A percentile compares a stretch with the other conserved stretches of the same genome.
Evolutionary conservation across 2,888 invertebrate genomes (phyloP).

Genomic region (Zygogramma bicolorata): DNA sequence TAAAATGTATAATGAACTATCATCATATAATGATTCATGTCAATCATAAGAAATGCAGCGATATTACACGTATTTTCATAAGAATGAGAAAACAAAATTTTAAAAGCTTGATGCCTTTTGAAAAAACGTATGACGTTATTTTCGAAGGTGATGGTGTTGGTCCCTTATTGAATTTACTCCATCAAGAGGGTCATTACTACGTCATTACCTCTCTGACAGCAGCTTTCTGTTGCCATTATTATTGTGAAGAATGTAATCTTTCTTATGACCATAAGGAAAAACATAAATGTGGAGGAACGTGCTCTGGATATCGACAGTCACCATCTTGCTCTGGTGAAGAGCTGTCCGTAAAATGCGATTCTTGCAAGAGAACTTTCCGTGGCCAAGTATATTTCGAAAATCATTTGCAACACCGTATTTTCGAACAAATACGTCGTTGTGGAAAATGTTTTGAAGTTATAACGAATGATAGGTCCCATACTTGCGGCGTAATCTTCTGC

Average conservation of each 20-base stretch:
- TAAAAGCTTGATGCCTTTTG: too few species aligned
- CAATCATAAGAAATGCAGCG: too few species aligned
- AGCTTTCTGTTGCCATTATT: slow-evolving; percentile 47
- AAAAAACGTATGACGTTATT: neutral
- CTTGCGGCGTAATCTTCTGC: slow-evolving; percentile 17
- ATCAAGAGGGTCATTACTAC: slow-evolving; percentile 41
- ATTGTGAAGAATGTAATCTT: slow-evolving; percentile 48
- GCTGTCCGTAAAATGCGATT: slow-evolving; percentile 23
- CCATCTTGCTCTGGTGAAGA: slow-evolving; percentile 26
- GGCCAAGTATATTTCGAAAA: slow-evolving; percentile 28
- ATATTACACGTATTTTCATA: too few species aligned
- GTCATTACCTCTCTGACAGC: slow-evolving; percentile 41
- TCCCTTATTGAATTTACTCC: slow-evolving; percentile 44
- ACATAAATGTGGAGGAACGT: slow-evolving; percentile 28
- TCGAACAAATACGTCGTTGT: slow-evolving; percentile 14
- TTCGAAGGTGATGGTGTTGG: neutral
- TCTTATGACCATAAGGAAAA: slow-evolving; percentile 37
- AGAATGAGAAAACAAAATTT: too few species aligned
- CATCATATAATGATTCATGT: too few species aligned
- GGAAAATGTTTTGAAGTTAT: slow-evolving; percentile 25
- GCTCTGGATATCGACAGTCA: neutral
- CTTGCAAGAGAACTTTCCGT: slow-evolving; percentile 29
- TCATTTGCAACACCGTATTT: slow-evolving; percentile 21
- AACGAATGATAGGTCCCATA: slow-evolving; percentile 7
- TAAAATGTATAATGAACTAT: too few species aligned